Conservation (phyloP, 2,888 invertebrate genomes). For the Eristalis intricaria region DNA sequence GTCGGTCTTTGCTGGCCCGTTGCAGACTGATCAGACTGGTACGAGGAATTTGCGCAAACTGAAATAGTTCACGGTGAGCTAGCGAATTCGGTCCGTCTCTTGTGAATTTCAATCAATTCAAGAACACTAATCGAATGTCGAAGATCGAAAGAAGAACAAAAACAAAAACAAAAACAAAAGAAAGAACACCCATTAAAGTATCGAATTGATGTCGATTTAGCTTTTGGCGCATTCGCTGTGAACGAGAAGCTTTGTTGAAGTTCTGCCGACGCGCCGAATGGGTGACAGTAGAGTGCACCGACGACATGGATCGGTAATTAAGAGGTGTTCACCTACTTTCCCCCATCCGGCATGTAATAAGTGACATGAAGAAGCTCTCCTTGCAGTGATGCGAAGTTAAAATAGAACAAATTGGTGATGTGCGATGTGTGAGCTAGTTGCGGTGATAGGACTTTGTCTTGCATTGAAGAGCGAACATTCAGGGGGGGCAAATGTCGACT, state of each 20-base stretch:
- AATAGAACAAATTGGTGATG: not conserved
- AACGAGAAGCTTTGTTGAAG: constrained; percentile 32
- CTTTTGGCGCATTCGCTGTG: constrained; percentile 36
- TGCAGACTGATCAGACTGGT: constrained; percentile 26
- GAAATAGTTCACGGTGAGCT: constrained; percentile 31
- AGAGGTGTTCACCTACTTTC: not conserved
- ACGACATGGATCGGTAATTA: not conserved
- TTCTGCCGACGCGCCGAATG: not conserved
- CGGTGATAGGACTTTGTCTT: too few species aligned
- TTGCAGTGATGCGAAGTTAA: not conserved
- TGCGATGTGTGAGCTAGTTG: too few species aligned
- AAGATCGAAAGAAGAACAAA: not conserved
- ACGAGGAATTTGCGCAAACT: constrained; percentile 23
- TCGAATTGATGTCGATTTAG: constrained; percentile 38
- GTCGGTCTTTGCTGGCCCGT: constrained; percentile 13
- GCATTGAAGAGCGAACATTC: too few species aligned
- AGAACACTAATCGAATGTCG: constrained; percentile 35
- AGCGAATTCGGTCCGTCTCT: constrained; percentile 17
- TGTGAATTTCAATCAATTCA: constrained; percentile 33
- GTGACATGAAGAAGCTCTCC: not conserved
- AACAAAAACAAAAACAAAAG: not conserved
- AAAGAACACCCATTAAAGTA: not conserved
- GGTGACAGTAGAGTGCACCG: not conserved
- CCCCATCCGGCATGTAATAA: not conserved
- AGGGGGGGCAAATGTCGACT: too few species aligned